phyloP scores from a whole-genome alignment of 2,888 invertebrate genomes.

The Bellardia bayeri region DNA sequence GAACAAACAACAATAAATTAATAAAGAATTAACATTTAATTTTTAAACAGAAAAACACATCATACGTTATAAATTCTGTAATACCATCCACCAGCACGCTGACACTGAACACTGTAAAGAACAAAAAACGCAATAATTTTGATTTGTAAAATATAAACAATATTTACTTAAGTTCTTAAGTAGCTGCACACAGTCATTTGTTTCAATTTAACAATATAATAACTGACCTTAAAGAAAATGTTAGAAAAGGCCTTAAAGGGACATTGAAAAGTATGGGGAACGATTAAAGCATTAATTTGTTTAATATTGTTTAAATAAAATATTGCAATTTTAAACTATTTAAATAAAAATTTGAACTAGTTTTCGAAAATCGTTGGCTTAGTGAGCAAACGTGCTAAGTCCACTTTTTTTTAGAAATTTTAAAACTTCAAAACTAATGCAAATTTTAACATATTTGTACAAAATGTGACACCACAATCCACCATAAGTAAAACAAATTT shows the following conservation, averaged over 20 bases:
- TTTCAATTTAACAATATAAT: conserved; percentile 1
- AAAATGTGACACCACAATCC: too few relatives aligned
- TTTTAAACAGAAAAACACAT: conserved; percentile 41
- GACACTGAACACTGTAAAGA: background rate
- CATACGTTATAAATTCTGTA: conserved; percentile 18
- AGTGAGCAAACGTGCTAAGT: too few relatives aligned
- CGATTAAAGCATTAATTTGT: background rate
- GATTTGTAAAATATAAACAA: background rate
- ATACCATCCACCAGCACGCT: background rate
- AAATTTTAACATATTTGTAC: too few relatives aligned
- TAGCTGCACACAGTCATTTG: background rate
- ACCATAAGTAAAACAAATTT: too few relatives aligned
- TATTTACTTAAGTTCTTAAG: conserved; percentile 12
- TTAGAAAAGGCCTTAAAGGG: background rate
- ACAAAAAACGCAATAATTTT: conserved; percentile 42
- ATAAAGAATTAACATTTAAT: conserved; percentile 38
- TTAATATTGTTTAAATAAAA: background rate
- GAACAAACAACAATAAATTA: conserved; percentile 4
- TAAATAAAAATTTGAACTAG: too few relatives aligned
- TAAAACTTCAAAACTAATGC: too few relatives aligned
- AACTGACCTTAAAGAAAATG: conserved; percentile 15
- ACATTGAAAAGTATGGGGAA: background rate
- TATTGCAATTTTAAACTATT: too few relatives aligned
- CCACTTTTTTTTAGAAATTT: too few relatives aligned
- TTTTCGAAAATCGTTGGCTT: too few relatives aligned